A percentile compares a stretch with the other conserved stretches of the same genome.
Evolutionary conservation across 2,888 invertebrate genomes (phyloP).

Genomic region (Chaetogeoica ovagalla): DNA sequence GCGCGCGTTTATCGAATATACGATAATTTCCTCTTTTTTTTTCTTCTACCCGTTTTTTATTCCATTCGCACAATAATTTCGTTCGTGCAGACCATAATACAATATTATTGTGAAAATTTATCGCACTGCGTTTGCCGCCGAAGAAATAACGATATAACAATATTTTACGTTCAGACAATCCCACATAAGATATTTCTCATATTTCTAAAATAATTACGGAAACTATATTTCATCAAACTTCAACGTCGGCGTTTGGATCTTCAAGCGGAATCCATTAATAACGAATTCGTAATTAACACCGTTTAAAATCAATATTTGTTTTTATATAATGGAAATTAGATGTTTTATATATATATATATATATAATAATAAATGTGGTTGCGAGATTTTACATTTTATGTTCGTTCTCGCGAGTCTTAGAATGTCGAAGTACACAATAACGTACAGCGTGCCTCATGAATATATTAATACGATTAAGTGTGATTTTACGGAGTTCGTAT

Average conservation of each 20-base stretch:
- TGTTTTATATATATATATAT: too few species aligned
- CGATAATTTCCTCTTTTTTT: too few species aligned
- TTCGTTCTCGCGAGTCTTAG: not conserved
- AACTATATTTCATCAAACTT: not conserved
- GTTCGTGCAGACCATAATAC: too few species aligned
- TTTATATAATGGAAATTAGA: conserved; percentile 17
- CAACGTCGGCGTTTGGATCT: too few species aligned
- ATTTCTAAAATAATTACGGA: not conserved
- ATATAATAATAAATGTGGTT: not conserved
- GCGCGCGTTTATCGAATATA: too few species aligned
- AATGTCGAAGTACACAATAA: not conserved
- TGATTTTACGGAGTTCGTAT: not conserved
- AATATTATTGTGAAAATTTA: too few species aligned
- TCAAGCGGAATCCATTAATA: not conserved
- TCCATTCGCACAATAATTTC: too few species aligned
- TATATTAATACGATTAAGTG: not conserved
- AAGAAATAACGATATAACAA: too few species aligned
- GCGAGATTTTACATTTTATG: not conserved
- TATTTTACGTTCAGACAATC: too few species aligned
- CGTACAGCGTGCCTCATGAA: not conserved
- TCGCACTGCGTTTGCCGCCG: too few species aligned
- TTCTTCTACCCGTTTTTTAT: too few species aligned
- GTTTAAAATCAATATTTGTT: conserved; percentile 21
- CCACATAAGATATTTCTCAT: too few species aligned
- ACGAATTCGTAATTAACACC: conserved; percentile 16